phyloP scores from a whole-genome alignment of 2,888 invertebrate genomes.

The Caenorhabditis panamensis region DNA sequence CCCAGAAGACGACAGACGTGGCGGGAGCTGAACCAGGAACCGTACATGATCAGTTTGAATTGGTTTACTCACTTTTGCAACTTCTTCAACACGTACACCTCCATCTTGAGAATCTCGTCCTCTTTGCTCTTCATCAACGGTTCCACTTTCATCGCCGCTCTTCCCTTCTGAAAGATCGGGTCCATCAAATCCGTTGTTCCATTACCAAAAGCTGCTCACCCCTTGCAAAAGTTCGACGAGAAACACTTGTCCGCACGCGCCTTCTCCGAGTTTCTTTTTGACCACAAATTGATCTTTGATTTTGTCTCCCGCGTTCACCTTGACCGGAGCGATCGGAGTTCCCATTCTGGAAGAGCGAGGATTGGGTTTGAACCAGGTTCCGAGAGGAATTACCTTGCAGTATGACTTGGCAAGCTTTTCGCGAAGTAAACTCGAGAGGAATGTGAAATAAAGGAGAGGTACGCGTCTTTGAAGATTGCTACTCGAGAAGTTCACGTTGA shows the following conservation, averaged over 20 bases:
- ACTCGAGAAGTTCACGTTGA: too few species aligned
- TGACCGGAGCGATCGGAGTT: constrained; percentile 66
- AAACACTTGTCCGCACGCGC: constrained; percentile 72
- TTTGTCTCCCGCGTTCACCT: constrained; percentile 67
- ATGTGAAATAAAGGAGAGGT: too few species aligned
- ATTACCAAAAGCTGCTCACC: constrained; percentile 2
- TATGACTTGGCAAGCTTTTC: too few species aligned
- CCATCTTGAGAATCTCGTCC: constrained; percentile 79
- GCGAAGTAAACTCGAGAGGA: too few species aligned
- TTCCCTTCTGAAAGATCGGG: constrained; percentile 42
- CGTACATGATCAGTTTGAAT: too few species aligned
- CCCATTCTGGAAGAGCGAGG: constrained; percentile 63
- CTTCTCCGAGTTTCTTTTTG: constrained; percentile 76
- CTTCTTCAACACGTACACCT: constrained; percentile 73
- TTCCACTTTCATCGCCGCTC: constrained; percentile 76
- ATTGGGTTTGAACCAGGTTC: too few species aligned
- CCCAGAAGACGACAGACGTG: constrained; percentile 70
- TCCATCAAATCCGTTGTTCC: neutral
- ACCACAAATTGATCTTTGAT: constrained; percentile 67
- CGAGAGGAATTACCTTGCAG: too few species aligned
- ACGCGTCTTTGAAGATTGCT: too few species aligned
- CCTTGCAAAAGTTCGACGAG: constrained; percentile 55
- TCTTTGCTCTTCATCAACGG: constrained; percentile 72
- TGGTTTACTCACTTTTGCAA: constrained; percentile 59
- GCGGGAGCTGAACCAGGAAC: constrained; percentile 59